Base-by-base conservation (phyloP, 1,140 invertebrate species). In the Sycobia sp. region DNA sequence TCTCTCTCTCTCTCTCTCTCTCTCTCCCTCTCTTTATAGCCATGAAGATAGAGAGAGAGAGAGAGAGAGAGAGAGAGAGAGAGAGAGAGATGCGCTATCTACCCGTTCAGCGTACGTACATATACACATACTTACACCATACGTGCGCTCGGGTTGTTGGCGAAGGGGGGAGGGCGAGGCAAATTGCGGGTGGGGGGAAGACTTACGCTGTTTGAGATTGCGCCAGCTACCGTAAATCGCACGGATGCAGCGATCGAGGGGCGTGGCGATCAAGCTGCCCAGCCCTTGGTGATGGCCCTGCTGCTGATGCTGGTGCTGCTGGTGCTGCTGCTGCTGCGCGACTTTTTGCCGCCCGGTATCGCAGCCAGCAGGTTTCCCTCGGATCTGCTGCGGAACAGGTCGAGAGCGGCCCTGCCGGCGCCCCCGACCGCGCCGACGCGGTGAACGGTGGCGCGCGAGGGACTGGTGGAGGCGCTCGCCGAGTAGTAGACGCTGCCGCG, bases 181-280 rank as follows among this genome's bases (percentile, higher is more conserved):
- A n/a, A n/a, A n/a, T n/a, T n/a, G n/a, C n/a, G n/a, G n/a, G n/a
- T n/a, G n/a, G n/a, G n/a, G n/a, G n/a, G n/a, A n/a, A n/a, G 16
- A 75, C 82, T 83, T 80, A 83, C 82, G 75, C 64, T 83, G 81
- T 69, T 81, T 68, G 65, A 83, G 73, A 71, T 84, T 84, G 69
- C 76, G 80, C 82, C 82, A 83, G 68, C 81, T 82, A 59, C 81
- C 82, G 65, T 80, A 82, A 69, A 83, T 80, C 53, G 79, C 79
- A 62, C 75, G 76, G 65, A 83, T 80, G 67, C 82, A 84, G 68
- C 80, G 82, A 69, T 82, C 80, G 54, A 80, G 70, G 18, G 79
- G 73, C 59, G 70, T 75, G 57, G 66, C 65, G 58, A 68, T 55
- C 61, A 67, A 63, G 66, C 67, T 39, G 1, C 23, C 25, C 13